Base-by-base conservation (phyloP, 2,888 invertebrate genomes). In the Drosophila subquinaria region DNA sequence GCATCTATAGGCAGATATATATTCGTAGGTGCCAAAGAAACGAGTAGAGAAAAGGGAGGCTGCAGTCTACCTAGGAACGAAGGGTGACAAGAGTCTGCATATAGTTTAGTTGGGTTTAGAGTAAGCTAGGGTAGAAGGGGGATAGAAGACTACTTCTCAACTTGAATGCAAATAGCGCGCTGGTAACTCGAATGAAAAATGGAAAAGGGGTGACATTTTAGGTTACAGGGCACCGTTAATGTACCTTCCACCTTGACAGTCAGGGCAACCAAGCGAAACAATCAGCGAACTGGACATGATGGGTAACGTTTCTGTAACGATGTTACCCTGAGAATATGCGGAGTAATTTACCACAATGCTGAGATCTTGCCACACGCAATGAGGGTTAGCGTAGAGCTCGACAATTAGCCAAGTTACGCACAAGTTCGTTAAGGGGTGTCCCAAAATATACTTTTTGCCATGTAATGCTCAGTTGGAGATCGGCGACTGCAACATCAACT, bases 271-370 rank as follows among this genome's bases (percentile, higher is more conserved):
- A 86, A 88, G 83, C 89, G 83, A 70, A 81, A 73, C 78, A 87
- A 63, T 84, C 87, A 84, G 82, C 87, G 87, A 84, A 76, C 83
- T 88, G 87, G 73, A 84, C 78, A 84, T 87, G 79, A 89, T 89
- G 83, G 65, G 68, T 43, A 76, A 69, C 27, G 68, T 47, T 52
- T 52, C 33, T 57, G 73, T 69, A 76, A 78, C 74, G 64, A 73
- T 70, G 70, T 65, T 60, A 47, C 10, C 30, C 66, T 47, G 69
- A 69, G 79, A 66, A 61, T 72, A 63, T 53, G 47, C 40, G 17
- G 33, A 55, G 60, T 57, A 60, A 62, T 64, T 62, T 61, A 65
- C 47, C 64, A 40, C 48, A 50, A 20, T 4, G 27, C 59, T 48
- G 42, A 63, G 71, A 80, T 80, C 76, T 68, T 68, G 33, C 51